These are phyloP conservation scores for Galerucella calmariensis DNA, from an alignment of 2,888 invertebrate species.

Conservation along the genomic window DNA sequence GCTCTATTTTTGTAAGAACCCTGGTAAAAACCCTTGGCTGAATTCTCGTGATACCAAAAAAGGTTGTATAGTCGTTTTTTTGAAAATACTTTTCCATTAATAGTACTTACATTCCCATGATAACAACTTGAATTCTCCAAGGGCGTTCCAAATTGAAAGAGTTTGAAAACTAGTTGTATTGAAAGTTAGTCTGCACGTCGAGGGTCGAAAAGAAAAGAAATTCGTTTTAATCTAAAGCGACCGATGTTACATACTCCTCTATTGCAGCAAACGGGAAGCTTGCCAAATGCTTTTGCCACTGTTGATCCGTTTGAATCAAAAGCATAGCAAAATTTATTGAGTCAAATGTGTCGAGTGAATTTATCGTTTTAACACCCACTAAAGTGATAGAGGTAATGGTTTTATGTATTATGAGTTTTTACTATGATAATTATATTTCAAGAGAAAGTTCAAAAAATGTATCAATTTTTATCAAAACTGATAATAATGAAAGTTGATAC, in stretches of 20 bases:
- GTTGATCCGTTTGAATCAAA: conserved; percentile 3
- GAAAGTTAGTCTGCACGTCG: not conserved
- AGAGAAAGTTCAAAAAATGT: too few species aligned
- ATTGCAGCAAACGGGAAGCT: conserved; percentile 6
- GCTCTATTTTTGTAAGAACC: too few species aligned
- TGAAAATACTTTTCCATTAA: not conserved
- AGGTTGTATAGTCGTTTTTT: too few species aligned
- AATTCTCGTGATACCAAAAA: too few species aligned
- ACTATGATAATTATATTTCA: not conserved
- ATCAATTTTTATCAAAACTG: too few species aligned
- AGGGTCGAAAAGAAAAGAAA: not conserved
- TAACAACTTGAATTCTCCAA: not conserved
- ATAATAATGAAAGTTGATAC: too few species aligned
- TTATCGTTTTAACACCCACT: not conserved
- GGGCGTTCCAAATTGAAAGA: not conserved
- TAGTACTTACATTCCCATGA: not conserved
- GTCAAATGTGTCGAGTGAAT: not conserved
- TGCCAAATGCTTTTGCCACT: conserved; percentile 17
- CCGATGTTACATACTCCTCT: not conserved
- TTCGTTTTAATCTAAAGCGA: conserved; percentile 12
- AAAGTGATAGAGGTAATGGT: not conserved
- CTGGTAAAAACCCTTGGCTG: too few species aligned
- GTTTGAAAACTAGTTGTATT: not conserved
- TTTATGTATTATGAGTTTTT: not conserved
- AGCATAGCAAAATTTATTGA: not conserved